These are phyloP conservation scores for Coregonus clupeaformis DNA, from an alignment of 2,113 vertebrate species.

Conservation along the genomic window DNA sequence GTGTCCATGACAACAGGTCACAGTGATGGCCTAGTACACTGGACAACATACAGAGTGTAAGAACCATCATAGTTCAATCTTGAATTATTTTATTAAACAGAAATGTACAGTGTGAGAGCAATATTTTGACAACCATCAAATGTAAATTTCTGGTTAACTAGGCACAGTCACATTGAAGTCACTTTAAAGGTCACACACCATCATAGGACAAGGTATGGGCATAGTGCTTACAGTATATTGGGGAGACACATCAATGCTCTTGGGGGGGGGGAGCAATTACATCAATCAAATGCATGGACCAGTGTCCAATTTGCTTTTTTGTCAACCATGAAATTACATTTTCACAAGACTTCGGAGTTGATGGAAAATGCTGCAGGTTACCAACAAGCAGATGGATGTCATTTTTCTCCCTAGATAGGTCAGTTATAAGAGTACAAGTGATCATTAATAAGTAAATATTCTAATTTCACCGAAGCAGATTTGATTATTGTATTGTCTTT, in stretches of 20 bases:
- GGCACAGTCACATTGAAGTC: background rate
- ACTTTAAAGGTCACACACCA: background rate
- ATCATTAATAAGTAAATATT: background rate
- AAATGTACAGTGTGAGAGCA: no score
- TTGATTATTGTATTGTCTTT: background rate
- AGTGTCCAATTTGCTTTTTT: constrained; percentile 51
- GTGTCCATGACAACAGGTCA: no score
- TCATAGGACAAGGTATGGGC: background rate
- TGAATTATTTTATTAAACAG: no score
- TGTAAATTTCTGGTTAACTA: background rate
- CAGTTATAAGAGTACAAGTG: constrained; percentile 16
- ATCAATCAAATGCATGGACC: constrained; percentile 51
- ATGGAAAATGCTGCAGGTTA: constrained; percentile 44
- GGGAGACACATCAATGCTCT: background rate
- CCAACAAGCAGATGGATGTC: constrained; percentile 1
- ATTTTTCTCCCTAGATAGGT: constrained; percentile 29
- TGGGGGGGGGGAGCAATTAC: constrained; percentile 25
- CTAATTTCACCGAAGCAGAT: background rate
- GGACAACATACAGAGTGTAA: no score
- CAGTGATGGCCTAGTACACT: no score
- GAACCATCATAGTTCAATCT: no score
- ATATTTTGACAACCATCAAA: no score
- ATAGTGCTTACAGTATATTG: no score
- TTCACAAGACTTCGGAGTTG: constrained; percentile 55
- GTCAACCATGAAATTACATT: constrained; percentile 65